Evolutionary conservation across 2,797 vertebrate genomes (phyloP).

Genomic region (Propithecus deckenii): DNA sequence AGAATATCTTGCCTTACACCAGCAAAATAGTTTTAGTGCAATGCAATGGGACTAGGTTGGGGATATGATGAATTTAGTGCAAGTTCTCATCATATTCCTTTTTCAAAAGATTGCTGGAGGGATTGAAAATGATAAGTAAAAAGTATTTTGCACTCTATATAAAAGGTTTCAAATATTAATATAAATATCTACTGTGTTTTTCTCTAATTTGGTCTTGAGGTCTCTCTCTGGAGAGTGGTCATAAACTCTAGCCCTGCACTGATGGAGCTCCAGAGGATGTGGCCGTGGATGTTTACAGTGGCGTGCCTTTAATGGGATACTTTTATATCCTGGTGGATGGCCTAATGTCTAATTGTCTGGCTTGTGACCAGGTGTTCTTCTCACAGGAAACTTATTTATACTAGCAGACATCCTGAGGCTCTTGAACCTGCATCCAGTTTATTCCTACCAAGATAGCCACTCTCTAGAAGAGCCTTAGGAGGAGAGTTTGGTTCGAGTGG

Average conservation of each 20-base stretch:
- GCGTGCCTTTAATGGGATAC: not conserved
- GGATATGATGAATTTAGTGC: not conserved
- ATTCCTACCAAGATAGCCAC: not conserved
- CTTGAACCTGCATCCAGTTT: not conserved
- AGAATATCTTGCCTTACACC: not conserved
- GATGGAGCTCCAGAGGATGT: too few species aligned
- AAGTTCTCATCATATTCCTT: not conserved
- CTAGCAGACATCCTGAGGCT: not conserved
- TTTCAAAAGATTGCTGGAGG: not conserved
- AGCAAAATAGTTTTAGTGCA: not conserved
- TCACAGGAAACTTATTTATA: not conserved
- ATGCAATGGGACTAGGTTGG: not conserved
- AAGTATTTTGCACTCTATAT: not conserved
- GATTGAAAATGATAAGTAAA: not conserved
- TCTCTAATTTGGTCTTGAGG: not conserved
- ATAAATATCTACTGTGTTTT: not conserved
- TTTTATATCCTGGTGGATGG: not conserved
- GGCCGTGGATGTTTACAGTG: not conserved
- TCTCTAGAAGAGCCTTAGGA: not conserved
- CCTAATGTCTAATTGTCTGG: not conserved
- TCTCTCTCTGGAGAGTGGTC: not conserved
- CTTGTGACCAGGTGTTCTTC: not conserved
- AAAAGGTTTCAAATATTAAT: not conserved
- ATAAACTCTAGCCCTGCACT: not conserved
- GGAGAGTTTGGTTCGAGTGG: not conserved